These are phyloP conservation scores for Solea solea DNA, from an alignment of 2,113 vertebrate species.

Conservation along the genomic window DNA sequence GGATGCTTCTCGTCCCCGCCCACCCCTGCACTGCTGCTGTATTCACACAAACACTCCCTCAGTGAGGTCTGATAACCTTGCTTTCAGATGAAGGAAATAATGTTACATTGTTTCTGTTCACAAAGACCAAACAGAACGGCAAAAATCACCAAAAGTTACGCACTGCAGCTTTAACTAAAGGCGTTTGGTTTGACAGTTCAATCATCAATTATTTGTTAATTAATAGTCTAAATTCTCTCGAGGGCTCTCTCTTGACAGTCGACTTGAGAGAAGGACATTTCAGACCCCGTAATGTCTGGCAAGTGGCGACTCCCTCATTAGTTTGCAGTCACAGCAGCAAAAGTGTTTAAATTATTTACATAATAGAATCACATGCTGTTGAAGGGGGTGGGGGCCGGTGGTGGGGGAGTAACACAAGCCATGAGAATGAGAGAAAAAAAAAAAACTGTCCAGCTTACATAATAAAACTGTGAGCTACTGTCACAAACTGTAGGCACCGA, in stretches of 20 bases:
- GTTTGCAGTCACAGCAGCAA: conserved; percentile 20
- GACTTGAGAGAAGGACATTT: background rate
- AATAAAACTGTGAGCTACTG: conserved; percentile 59
- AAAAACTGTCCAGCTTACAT: conserved; percentile 55
- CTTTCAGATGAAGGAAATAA: too few species aligned
- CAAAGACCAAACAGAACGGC: too few species aligned
- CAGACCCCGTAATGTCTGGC: background rate
- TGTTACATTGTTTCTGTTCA: too few species aligned
- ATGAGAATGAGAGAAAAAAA: conserved; percentile 11
- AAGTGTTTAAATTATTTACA: conserved; percentile 57
- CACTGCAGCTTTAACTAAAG: background rate
- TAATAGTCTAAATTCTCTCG: background rate
- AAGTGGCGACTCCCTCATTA: conserved; percentile 11
- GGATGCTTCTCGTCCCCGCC: too few species aligned
- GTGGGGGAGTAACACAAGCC: conserved; percentile 37
- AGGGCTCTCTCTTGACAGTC: background rate
- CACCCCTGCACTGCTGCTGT: too few species aligned
- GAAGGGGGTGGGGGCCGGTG: background rate
- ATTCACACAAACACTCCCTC: too few species aligned
- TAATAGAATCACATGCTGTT: conserved; percentile 48
- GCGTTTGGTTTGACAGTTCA: background rate
- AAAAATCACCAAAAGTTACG: too few species aligned
- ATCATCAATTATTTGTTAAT: background rate
- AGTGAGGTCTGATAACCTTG: too few species aligned
- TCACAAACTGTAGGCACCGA: conserved; percentile 65